These are phyloP conservation scores for Cheilosia vulpina DNA, from an alignment of 2,888 invertebrate genomes.

Conservation along the genomic window DNA sequence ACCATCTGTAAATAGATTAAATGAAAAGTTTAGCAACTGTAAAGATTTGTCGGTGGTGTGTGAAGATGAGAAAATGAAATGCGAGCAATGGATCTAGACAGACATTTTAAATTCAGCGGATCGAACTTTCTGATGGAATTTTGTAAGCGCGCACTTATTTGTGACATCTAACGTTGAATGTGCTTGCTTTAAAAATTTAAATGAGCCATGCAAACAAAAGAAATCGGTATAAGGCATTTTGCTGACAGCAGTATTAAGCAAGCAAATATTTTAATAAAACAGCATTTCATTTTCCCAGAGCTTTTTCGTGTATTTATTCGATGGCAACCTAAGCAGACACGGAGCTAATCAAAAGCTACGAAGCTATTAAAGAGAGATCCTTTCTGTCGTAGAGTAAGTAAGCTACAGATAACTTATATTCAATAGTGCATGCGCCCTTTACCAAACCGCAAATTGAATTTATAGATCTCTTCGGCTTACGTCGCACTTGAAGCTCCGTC, in stretches of 20 bases:
- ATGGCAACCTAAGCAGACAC: constrained; percentile 34
- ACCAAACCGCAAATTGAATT: too few relatives aligned
- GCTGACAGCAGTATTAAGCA: constrained; percentile 4
- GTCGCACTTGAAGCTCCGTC: too few relatives aligned
- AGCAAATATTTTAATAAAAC: constrained; percentile 26
- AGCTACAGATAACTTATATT: too few relatives aligned
- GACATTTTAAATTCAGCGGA: constrained; percentile 2
- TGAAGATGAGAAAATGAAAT: constrained; percentile 70
- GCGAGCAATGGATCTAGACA: constrained; percentile 27
- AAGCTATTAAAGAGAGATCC: background rate
- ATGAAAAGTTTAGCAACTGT: background rate
- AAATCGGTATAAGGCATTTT: background rate
- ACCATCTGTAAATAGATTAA: constrained; percentile 88
- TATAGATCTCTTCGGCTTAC: too few relatives aligned
- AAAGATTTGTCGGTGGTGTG: background rate
- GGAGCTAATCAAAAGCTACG: background rate
- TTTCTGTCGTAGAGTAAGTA: too few relatives aligned
- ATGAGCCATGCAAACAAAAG: constrained; percentile 38
- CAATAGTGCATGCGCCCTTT: too few relatives aligned
- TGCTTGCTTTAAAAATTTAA: constrained; percentile 3
- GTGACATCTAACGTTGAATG: background rate
- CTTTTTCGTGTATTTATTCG: constrained; percentile 2
- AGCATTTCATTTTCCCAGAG: constrained; percentile 67
- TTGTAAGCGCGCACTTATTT: constrained; percentile 19
- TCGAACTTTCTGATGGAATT: constrained; percentile 6